Percentiles rank a stretch among this genome's conserved stretches.
Evolutionary conservation across 2,113 vertebrate species (phyloP).

Genomic region (Urocolius indicus): DNA sequence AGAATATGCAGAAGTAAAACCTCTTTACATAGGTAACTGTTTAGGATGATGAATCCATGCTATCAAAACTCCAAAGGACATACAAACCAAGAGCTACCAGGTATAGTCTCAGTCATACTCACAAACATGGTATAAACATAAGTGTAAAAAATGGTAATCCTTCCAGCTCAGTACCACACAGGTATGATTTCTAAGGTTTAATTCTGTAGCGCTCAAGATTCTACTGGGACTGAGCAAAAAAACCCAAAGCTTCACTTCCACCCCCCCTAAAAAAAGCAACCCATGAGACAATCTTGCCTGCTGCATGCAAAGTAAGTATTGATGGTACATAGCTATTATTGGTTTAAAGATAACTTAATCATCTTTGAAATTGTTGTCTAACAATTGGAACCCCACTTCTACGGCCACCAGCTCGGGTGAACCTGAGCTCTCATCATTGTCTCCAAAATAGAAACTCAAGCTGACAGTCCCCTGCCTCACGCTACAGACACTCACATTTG

Average conservation of each 20-base stretch:
- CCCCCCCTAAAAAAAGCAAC: rapidly evolving
- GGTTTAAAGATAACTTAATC: background rate
- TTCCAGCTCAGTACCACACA: background rate
- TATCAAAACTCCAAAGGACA: background rate
- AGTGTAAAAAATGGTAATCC: background rate
- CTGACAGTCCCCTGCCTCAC: background rate
- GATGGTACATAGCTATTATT: background rate
- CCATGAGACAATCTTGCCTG: background rate
- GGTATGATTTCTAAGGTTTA: background rate
- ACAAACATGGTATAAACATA: background rate
- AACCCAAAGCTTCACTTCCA: background rate
- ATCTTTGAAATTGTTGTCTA: background rate
- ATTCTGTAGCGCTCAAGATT: background rate
- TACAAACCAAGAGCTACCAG: background rate
- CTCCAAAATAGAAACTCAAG: background rate
- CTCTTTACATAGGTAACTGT: rapidly evolving
- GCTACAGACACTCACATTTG: background rate
- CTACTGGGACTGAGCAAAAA: background rate
- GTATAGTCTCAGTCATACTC: background rate
- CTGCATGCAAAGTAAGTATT: background rate
- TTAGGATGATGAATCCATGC: background rate
- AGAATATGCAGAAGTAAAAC: background rate
- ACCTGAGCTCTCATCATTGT: background rate
- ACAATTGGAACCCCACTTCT: background rate
- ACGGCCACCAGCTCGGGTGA: background rate